Evolutionary conservation across 2,113 vertebrate species (phyloP), one percentile per base, ranked within the genome.

Genomic region (Actinemys pallida): DNA sequence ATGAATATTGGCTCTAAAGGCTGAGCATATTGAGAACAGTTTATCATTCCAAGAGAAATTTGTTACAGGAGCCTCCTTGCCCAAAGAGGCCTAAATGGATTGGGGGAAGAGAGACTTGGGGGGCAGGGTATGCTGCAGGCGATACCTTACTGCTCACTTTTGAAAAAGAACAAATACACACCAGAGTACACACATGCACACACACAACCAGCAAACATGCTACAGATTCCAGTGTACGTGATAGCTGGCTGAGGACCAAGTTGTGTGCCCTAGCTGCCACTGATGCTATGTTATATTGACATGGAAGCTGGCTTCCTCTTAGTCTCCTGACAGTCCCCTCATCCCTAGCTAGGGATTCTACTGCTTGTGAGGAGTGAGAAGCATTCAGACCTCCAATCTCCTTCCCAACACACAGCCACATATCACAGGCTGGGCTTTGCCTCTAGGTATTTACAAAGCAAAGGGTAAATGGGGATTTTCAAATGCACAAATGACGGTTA

Each of bases 181-280:
- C 6, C 29, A 1, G 12, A 49, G 17, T 88, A 69, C 47, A 10
- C 29, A 24, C 69, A 5, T 83, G 80, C 53, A 11, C n/a, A 39
- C 39, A 10, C 6, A 84, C 35, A 49, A 84, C n/a, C 27, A 75
- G 3, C 3, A 11, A 5, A 76, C 39, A 31, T 56, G 39, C 69
- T 54, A 19, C 1, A 8, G 24, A 24, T 0, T 0, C 22, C 72
- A 76, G 42, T 14, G 29, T 69, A 29, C 0, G 9, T 39, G 31
- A 22, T 76, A 39, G 24, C 29, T 88, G 31, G 31, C 49, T 49
- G 56, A 83, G 72, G 49, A 49, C 31, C 24, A 56, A 49, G 22
- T 31, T 6, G 57, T 45, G 13, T 45, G 39, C 50, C 25, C 31
- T 83, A 24, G 16, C 10, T 22, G 8, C 2, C 72, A 53, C 27